Percentiles rank a stretch among this genome's conserved stretches.
These are phyloP conservation scores for Strix uralensis DNA, from an alignment of 2,113 vertebrate species.

Conservation along the genomic window DNA sequence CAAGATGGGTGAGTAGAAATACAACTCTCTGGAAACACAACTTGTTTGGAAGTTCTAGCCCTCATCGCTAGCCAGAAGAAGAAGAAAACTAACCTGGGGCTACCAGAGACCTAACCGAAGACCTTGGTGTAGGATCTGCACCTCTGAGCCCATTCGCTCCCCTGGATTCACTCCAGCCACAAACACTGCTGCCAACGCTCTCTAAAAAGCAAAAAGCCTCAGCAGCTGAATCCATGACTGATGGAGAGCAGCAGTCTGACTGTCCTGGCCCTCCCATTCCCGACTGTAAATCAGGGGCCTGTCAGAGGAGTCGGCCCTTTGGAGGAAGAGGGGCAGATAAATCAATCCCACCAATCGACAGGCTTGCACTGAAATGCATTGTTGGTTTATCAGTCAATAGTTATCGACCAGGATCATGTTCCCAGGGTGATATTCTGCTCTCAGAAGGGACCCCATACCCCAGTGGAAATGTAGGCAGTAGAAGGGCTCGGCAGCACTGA, in stretches of 20 bases:
- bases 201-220: background rate
- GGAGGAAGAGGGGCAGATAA: background rate
- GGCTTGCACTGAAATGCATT: constrained; percentile 16
- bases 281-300: constrained; percentile 5
- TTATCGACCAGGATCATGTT: background rate
- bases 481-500: background rate
- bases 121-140: background rate
- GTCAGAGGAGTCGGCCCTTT: background rate
- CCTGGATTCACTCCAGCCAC: background rate
- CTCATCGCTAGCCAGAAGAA: background rate
- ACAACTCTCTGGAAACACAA: background rate
- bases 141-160: background rate
- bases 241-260: background rate
- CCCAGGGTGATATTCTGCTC: constrained; percentile 4
- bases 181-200: background rate
- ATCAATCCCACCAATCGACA: constrained; percentile 30
- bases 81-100: background rate
- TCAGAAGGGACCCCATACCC: background rate
- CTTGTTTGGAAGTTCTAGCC: background rate
- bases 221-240: background rate
- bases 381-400: constrained; percentile 49
- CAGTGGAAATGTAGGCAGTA: background rate
- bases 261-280: background rate
- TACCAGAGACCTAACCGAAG: background rate
- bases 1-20: fast-evolving